A percentile compares a stretch with the other conserved stretches of the same genome.
Evolutionary conservation across 2,797 vertebrate genomes (phyloP).

Genomic region (Macrochelys suwanniensis): DNA sequence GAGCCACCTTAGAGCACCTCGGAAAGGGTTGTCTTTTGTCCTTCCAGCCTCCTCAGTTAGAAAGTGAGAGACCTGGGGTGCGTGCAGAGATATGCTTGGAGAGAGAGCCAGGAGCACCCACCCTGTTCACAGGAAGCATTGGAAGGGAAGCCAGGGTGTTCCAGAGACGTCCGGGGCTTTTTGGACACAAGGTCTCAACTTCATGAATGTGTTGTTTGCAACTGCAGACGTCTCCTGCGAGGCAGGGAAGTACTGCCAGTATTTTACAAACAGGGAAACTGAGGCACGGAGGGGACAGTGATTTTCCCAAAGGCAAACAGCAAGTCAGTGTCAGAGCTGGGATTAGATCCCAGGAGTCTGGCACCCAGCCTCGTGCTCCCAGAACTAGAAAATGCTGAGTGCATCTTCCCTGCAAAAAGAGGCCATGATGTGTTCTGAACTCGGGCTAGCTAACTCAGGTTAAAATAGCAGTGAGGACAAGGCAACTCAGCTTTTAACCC

Average conservation of each 20-base stretch:
- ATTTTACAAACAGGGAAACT: rapidly evolving
- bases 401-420: not conserved
- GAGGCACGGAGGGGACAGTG: not conserved
- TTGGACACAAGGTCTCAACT: not conserved
- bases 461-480: not conserved
- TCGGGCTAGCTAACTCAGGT: no score
- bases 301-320: rapidly evolving
- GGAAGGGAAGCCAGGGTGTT: not conserved
- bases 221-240: not conserved
- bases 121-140: rapidly evolving
- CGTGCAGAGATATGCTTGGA: rapidly evolving
- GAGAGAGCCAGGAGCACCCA: rapidly evolving
- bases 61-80: no score
- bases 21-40: no score
- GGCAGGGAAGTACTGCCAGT: not conserved
- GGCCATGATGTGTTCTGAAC: not conserved
- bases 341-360: not conserved
- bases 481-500: not conserved
- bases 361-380: rapidly evolving
- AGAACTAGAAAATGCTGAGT: not conserved
- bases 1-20: not conserved
- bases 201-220: rapidly evolving
- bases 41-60: rapidly evolving
- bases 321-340: rapidly evolving
- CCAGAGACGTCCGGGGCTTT: no score